phyloP scores from a whole-genome alignment of 2,888 invertebrate species.

The Cheilosia variabilis region DNA sequence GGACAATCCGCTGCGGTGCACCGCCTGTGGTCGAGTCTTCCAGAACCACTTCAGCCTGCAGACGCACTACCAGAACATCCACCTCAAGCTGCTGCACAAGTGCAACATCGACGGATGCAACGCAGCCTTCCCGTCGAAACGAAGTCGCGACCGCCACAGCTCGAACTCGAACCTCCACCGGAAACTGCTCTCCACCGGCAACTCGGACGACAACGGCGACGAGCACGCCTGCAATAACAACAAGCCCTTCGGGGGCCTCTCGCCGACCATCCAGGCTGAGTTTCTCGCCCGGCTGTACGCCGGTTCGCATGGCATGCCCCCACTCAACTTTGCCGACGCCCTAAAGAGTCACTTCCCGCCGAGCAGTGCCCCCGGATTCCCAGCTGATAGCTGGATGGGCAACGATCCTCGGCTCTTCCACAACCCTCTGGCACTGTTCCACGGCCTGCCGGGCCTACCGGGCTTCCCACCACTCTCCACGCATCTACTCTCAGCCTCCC shows the following conservation, averaged over 20 bases:
- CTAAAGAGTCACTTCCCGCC: conserved; percentile 84
- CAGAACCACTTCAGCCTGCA: conserved; percentile 97
- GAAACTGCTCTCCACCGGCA: conserved; percentile 90
- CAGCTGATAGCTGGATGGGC: conserved; percentile 78
- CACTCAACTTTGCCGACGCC: conserved; percentile 86
- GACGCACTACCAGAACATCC: conserved; percentile 97
- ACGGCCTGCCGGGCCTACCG: conserved; percentile 85
- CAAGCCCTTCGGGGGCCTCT: conserved; percentile 77
- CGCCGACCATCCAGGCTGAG: conserved; percentile 90
- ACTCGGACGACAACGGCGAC: conserved; percentile 77
- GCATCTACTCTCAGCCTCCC: conserved; percentile 80
- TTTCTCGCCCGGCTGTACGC: conserved; percentile 91
- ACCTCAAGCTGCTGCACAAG: conserved; percentile 97
- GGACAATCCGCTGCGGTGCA: conserved; percentile 95
- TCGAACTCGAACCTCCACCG: conserved; percentile 95
- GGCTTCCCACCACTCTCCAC: conserved; percentile 85
- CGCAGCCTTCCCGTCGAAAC: conserved; percentile 96
- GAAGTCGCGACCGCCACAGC: conserved; percentile 96
- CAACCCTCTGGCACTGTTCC: conserved; percentile 85
- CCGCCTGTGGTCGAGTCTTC: conserved; percentile 96
- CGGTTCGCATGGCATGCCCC: conserved; percentile 86
- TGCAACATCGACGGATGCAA: conserved; percentile 97
- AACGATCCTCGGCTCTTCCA: conserved; percentile 83
- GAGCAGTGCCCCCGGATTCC: conserved; percentile 68
- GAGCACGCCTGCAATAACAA: conserved; percentile 79